Evolutionary conservation across 2,888 invertebrate species (phyloP).

Genomic region (Trachelus stipa): DNA sequence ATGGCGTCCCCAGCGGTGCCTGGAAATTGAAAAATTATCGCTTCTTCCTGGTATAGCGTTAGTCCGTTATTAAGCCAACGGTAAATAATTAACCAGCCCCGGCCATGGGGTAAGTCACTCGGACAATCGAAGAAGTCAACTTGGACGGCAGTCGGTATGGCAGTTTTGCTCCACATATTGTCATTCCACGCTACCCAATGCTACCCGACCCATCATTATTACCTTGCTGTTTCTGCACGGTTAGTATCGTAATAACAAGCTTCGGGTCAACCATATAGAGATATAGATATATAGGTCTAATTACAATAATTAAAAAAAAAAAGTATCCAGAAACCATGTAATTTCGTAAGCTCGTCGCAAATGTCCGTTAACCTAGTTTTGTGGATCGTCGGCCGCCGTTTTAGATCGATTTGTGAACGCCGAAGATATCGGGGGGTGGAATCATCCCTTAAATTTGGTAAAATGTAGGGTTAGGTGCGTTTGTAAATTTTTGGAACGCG

Average conservation of each 20-base stretch:
- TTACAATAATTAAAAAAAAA: no score
- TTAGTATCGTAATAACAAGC: no score
- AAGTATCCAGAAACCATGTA: slow-evolving; percentile 27
- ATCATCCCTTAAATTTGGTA: neutral
- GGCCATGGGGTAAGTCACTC: no score
- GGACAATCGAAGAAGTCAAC: no score
- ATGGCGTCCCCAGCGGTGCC: neutral
- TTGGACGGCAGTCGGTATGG: no score
- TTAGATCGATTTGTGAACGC: slow-evolving; percentile 32
- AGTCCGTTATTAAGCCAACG: no score
- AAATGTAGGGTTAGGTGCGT: neutral
- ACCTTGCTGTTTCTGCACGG: neutral
- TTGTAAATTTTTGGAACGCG: neutral
- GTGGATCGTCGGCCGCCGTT: slow-evolving; percentile 54
- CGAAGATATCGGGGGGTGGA: slow-evolving; percentile 16
- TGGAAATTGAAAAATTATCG: neutral
- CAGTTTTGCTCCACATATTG: neutral
- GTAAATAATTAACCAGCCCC: no score
- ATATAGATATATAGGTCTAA: no score
- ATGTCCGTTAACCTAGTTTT: slow-evolving; percentile 37
- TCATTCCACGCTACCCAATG: neutral
- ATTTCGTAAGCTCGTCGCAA: slow-evolving; percentile 42
- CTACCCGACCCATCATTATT: neutral
- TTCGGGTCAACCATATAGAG: no score
- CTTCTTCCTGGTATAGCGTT: neutral